These are phyloP conservation scores for Venustaconcha ellipsiformis DNA, from an alignment of 1,140 invertebrate genomes.

Conservation along the genomic window DNA sequence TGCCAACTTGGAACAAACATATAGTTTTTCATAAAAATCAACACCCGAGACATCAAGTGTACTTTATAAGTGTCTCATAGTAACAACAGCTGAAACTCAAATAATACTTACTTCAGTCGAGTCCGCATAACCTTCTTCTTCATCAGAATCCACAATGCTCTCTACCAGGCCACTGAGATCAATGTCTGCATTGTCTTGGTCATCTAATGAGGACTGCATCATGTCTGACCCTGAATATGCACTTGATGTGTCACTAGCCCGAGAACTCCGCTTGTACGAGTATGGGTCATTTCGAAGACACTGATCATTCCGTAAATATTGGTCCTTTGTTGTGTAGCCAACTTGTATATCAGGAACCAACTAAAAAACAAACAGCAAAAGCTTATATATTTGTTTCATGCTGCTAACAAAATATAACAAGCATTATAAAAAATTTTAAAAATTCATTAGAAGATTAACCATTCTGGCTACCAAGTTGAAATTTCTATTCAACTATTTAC, in stretches of 20 bases:
- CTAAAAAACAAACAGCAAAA: constrained; percentile 42
- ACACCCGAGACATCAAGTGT: too few relatives aligned
- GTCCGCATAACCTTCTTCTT: constrained; percentile 86
- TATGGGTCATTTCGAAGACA: too few relatives aligned
- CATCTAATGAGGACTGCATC: constrained; percentile 80
- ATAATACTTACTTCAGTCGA: constrained; percentile 79
- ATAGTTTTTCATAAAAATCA: too few relatives aligned
- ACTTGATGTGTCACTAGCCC: constrained; percentile 94
- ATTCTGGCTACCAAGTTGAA: too few relatives aligned
- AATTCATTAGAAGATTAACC: too few relatives aligned
- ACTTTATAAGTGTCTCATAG: too few relatives aligned
- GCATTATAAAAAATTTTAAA: too few relatives aligned
- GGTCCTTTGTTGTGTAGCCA: constrained; percentile 68
- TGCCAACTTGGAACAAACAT: too few relatives aligned
- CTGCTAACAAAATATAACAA: not conserved
- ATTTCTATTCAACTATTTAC: too few relatives aligned
- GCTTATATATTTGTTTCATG: constrained; percentile 7
- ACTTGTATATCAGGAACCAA: constrained; percentile 52
- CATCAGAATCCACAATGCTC: constrained; percentile 87
- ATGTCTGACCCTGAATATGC: constrained; percentile 95
- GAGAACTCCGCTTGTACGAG: constrained; percentile 82
- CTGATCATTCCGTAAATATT: constrained; percentile 70
- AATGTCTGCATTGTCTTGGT: constrained; percentile 77
- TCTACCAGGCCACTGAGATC: constrained; percentile 90
- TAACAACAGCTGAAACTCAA: not conserved